Base-by-base conservation (phyloP, 2,888 invertebrate genomes). In the Cremastobaeus sp. region DNA sequence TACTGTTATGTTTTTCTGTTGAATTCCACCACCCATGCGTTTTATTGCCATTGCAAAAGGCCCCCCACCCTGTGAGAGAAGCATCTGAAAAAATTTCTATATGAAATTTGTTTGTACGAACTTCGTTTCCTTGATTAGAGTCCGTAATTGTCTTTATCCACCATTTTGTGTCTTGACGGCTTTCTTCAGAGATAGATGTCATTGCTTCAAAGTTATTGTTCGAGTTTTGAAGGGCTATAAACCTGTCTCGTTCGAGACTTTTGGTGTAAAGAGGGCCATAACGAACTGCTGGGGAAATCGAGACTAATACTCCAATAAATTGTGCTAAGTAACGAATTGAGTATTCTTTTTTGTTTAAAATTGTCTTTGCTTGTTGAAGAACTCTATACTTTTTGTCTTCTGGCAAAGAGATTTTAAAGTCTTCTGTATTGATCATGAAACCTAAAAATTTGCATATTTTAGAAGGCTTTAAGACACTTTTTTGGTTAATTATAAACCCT, bases 351-450 rank as follows among this genome's bases (percentile, higher is more conserved):
- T 32, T 48, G 5, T 32, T 32, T 8, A 15, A n/a, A n/a, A 48
- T 14, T 9, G 1, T n/a, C 3, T 28, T 15, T 28, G 48, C 32
- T 15, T 17, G 32, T 9, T 30, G 2, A 9, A 48, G 3, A 2
- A 48, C 3, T 30, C 14, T 28, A 17, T 14, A 15, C 9, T 2
- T 14, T 15, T 48, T 48, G n/a, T 30, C 32, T 32, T 48, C 5
- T 5, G 60, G 52, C 35, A 76, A 34, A 3, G 73, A 35, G 18
- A 70, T 3, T 0, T 8, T 32, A 6, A 60, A 77, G 0, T 65
- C 5, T 1, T 37, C 11, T 0, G 72, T 62, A 30, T 76, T 43
- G 9, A 77, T 64, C 6, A 76, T 32, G 20, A 78, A 74, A 5
- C 76, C 70, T 15, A 70, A 39, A 11, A 66, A 76, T 48, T 69